These are phyloP conservation scores for Lagopus muta DNA, from an alignment of 2,113 vertebrate genomes.

Conservation along the genomic window DNA sequence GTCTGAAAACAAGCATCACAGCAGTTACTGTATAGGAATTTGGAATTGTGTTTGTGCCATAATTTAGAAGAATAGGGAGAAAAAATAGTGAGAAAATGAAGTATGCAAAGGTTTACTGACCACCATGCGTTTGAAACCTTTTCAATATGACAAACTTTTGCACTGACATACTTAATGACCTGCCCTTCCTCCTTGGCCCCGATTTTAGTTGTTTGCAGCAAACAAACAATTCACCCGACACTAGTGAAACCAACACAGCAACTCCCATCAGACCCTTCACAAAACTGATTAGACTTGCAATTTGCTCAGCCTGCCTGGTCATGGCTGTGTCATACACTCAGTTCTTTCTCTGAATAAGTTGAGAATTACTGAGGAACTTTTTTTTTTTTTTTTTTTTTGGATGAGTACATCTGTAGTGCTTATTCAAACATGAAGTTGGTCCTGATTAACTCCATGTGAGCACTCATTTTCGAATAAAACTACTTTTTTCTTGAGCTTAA, in stretches of 20 bases:
- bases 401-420: not conserved
- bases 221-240: slow-evolving; percentile 67
- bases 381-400: not conserved
- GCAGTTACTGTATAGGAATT: not conserved
- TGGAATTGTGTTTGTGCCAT: not conserved
- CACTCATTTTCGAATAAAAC: not conserved
- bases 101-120: not conserved
- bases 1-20: slow-evolving; percentile 1
- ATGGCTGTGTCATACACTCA: slow-evolving; percentile 57
- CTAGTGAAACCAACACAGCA: slow-evolving; percentile 69
- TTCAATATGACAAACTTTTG: not conserved
- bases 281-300: slow-evolving; percentile 84
- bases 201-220: slow-evolving; percentile 65
- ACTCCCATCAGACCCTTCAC: slow-evolving; percentile 75
- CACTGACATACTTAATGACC: not conserved
- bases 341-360: slow-evolving; percentile 67
- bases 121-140: slow-evolving; percentile 23
- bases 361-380: not conserved
- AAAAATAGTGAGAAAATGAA: slow-evolving; percentile 9
- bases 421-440: slow-evolving; percentile 34
- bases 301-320: slow-evolving; percentile 77
- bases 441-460: not conserved
- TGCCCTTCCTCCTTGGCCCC: not conserved
- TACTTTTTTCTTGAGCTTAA: not conserved
- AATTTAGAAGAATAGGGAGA: not conserved